phyloP scores from a whole-genome alignment of 1,140 invertebrate genomes.

The Drosophila kepulauana region DNA sequence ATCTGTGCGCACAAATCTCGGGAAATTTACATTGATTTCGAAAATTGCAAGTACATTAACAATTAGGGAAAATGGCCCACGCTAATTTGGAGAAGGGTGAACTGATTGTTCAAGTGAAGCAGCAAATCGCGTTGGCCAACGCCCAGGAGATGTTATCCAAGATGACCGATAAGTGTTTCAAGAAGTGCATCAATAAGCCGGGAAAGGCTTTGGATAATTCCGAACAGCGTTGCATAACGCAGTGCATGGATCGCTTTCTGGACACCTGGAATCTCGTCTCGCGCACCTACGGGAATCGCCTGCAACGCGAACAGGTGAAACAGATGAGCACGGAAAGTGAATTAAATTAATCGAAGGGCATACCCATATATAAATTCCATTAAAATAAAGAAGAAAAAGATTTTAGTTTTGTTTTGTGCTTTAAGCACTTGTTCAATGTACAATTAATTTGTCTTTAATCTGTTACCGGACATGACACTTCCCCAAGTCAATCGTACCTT shows the following conservation, averaged over 20 bases:
- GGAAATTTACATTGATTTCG: constrained; percentile 2
- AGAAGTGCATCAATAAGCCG: constrained; percentile 96
- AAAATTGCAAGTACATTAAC: constrained; percentile 34
- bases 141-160: constrained; percentile 97
- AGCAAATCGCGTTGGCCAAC: constrained; percentile 97
- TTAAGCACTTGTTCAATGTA: background rate
- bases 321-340: constrained; percentile 9
- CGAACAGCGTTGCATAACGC: constrained; percentile 98
- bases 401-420: background rate
- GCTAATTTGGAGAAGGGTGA: constrained; percentile 91
- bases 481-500: constrained; percentile 20
- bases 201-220: constrained; percentile 95
- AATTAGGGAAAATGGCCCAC: constrained; percentile 38
- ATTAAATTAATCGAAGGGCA: constrained; percentile 22
- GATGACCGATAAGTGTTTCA: constrained; percentile 99
- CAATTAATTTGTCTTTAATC: constrained; percentile 8
- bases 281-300: constrained; percentile 92
- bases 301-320: constrained; percentile 88
- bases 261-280: constrained; percentile 96
- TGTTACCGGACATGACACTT: background rate
- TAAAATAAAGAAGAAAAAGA: constrained; percentile 4
- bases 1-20: background rate
- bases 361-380: constrained; percentile 2
- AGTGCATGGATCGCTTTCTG: constrained; percentile 99
- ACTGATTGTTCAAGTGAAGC: constrained; percentile 97